A percentile compares a stretch with the other conserved stretches of the same genome.
phyloP scores from a whole-genome alignment of 35 echinoderm and acorn worm species.

The Nesometra sesokonis region DNA sequence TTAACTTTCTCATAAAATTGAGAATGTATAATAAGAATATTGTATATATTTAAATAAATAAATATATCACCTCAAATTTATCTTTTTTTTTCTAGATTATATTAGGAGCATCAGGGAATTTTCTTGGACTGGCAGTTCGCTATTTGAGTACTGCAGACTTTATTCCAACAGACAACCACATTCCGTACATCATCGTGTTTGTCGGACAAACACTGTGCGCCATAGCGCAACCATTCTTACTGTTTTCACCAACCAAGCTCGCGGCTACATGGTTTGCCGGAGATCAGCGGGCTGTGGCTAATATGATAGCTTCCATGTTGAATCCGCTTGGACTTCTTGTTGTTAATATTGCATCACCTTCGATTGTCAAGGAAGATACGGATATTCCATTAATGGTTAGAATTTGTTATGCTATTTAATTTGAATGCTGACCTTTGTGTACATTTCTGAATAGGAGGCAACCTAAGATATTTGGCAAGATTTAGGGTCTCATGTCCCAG shows the following conservation, averaged over 20 bases:
- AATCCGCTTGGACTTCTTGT: conserved; percentile 81
- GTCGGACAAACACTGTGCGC: conserved; percentile 66
- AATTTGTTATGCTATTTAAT: neutral
- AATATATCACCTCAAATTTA: neutral
- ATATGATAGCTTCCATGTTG: conserved; percentile 76
- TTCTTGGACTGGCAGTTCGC: conserved; percentile 53
- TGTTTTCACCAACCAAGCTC: conserved; percentile 89
- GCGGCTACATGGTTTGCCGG: conserved; percentile 82
- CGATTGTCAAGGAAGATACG: conserved; percentile 31
- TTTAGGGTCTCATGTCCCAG: neutral
- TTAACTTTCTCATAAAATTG: neutral
- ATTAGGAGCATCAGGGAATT: conserved; percentile 60
- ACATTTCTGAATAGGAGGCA: too few relatives aligned
- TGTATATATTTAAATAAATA: neutral
- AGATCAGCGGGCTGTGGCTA: conserved; percentile 66
- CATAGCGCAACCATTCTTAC: conserved; percentile 69
- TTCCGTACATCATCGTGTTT: conserved; percentile 53
- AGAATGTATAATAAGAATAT: neutral
- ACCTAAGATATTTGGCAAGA: neutral
- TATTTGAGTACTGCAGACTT: conserved; percentile 40
- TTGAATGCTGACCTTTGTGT: too few relatives aligned
- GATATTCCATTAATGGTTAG: conserved; percentile 91
- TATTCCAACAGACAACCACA: conserved; percentile 27
- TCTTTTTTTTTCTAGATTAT: conserved; percentile 47
- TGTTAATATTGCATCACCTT: conserved; percentile 59